phyloP scores from a whole-genome alignment of 2,888 invertebrate genomes.

The Barypeithes pellucidus region DNA sequence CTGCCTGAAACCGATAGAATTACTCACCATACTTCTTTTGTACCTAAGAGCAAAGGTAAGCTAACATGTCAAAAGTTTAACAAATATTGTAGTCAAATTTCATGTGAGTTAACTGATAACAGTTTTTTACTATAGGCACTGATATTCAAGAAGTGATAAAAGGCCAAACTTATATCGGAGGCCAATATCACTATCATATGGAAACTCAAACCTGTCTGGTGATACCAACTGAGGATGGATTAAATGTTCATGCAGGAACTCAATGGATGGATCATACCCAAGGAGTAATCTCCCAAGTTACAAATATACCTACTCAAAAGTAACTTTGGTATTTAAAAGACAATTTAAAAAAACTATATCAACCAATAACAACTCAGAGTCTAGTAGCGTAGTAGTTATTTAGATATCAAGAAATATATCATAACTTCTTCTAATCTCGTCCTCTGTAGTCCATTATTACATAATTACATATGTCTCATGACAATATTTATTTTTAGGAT shows the following conservation, averaged over 20 bases:
- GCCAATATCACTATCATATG: slow-evolving; percentile 86
- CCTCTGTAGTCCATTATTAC: no score
- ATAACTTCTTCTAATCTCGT: no score
- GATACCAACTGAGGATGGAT: slow-evolving; percentile 78
- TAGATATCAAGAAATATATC: no score
- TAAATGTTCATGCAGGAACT: slow-evolving; percentile 77
- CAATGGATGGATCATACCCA: slow-evolving; percentile 79
- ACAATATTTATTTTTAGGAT: slow-evolving; percentile 78
- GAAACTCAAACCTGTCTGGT: slow-evolving; percentile 80
- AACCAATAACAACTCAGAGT: no score
- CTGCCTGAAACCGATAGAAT: slow-evolving; percentile 70
- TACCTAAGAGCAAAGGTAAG: slow-evolving; percentile 66
- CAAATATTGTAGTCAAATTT: no score
- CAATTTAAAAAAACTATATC: no score
- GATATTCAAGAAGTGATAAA: slow-evolving; percentile 72
- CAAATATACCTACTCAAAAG: slow-evolving; percentile 76
- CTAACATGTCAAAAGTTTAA: no score
- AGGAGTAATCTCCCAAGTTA: slow-evolving; percentile 72
- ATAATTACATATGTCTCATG: no score
- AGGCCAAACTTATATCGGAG: slow-evolving; percentile 74
- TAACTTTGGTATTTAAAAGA: slow-evolving; percentile 61
- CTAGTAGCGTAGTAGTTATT: no score
- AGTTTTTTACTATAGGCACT: slow-evolving; percentile 55
- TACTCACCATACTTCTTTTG: slow-evolving; percentile 66
- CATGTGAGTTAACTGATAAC: background rate